These are phyloP conservation scores for Melanaphis sacchari DNA, from an alignment of 1,140 invertebrate genomes.

Conservation along the genomic window DNA sequence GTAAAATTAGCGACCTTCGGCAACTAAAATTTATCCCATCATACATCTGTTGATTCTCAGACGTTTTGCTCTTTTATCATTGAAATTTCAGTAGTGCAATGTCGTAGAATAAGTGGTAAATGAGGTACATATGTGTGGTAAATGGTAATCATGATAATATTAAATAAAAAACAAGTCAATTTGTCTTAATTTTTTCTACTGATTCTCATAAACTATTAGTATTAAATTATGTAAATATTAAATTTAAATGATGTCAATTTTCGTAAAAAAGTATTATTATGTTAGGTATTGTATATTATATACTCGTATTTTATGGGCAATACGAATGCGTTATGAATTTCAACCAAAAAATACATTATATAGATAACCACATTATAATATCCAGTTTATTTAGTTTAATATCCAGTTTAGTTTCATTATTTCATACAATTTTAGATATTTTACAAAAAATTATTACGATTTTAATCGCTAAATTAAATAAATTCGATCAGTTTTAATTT, in stretches of 20 bases:
- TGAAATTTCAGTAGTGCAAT: too few relatives aligned
- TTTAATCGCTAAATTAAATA: too few relatives aligned
- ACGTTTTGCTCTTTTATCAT: not conserved
- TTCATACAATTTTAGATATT: not conserved
- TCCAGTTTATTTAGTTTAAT: not conserved
- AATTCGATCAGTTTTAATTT: too few relatives aligned
- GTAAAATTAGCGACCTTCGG: not conserved
- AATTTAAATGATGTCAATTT: constrained; percentile 18
- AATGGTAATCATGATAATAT: not conserved
- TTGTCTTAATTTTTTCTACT: not conserved
- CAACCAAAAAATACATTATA: not conserved
- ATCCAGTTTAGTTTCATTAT: too few relatives aligned
- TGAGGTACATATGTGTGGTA: not conserved
- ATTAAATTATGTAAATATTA: not conserved
- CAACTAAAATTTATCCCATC: not conserved
- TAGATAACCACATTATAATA: not conserved
- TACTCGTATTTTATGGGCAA: too few relatives aligned
- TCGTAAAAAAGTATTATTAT: too few relatives aligned
- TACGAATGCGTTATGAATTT: not conserved
- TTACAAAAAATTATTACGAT: not conserved
- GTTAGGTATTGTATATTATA: too few relatives aligned
- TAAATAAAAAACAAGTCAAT: not conserved
- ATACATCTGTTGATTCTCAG: not conserved
- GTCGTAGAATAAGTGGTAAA: too few relatives aligned
- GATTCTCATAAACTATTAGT: not conserved